Percentiles rank a stretch among this genome's conserved stretches.
Evolutionary conservation across 2,888 invertebrate genomes (phyloP).

Genomic region (Chromoteleia sp.): DNA sequence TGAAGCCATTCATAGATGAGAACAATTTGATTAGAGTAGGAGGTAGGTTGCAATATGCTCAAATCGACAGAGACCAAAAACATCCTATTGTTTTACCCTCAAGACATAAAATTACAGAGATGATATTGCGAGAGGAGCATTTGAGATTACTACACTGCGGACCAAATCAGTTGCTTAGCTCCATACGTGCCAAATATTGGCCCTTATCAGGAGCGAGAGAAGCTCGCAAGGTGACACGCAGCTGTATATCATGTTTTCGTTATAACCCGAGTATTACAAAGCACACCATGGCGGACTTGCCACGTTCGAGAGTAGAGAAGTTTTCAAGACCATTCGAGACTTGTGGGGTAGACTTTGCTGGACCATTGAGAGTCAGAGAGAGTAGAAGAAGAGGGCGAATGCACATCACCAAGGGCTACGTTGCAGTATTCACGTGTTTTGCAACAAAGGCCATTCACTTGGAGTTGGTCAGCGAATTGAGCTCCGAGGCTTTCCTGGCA

Average conservation of each 20-base stretch:
- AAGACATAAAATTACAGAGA: constrained; percentile 8
- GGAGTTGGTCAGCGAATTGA: constrained; percentile 61
- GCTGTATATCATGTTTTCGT: constrained; percentile 57
- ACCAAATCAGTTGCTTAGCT: not conserved
- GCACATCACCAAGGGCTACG: constrained; percentile 65
- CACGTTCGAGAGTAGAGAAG: not conserved
- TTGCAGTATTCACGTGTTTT: constrained; percentile 73
- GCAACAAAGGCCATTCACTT: constrained; percentile 67
- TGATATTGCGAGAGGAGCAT: constrained; percentile 14
- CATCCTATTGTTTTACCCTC: constrained; percentile 12
- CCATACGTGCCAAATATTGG: constrained; percentile 11
- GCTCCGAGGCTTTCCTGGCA: constrained; percentile 56
- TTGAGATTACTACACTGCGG: not conserved
- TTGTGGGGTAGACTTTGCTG: constrained; percentile 58
- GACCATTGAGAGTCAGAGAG: constrained; percentile 65
- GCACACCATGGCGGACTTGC: constrained; percentile 50
- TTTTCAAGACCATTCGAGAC: constrained; percentile 42
- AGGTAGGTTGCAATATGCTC: not conserved
- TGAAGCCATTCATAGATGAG: constrained; percentile 10
- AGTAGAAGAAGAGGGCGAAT: constrained; percentile 50
- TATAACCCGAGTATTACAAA: constrained; percentile 40
- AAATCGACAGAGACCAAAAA: not conserved
- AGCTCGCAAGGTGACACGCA: constrained; percentile 24
- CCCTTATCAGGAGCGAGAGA: constrained; percentile 20
- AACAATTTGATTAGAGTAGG: constrained; percentile 1